These are phyloP conservation scores for Coilia nasus DNA, from an alignment of 2,797 vertebrate genomes.

Conservation along the genomic window DNA sequence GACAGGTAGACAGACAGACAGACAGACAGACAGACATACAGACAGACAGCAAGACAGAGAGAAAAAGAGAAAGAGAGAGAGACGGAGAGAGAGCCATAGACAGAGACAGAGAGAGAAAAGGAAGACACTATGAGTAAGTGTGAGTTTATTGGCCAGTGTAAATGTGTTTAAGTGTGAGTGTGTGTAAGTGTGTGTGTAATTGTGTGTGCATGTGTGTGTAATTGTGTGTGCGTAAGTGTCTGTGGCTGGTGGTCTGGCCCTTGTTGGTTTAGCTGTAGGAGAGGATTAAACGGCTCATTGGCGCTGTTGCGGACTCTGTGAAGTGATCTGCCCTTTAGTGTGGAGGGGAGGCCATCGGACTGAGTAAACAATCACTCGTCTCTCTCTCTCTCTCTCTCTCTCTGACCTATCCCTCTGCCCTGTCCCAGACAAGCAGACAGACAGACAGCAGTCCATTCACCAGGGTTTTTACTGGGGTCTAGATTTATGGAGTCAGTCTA, in stretches of 20 bases:
- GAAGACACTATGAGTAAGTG: constrained; percentile 43
- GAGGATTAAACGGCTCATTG: constrained; percentile 94
- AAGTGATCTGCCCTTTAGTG: constrained; percentile 72
- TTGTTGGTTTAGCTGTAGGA: constrained; percentile 81
- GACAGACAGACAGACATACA: too few relatives aligned
- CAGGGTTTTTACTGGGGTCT: neutral
- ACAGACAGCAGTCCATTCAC: constrained; percentile 17
- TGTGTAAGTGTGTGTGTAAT: too few relatives aligned
- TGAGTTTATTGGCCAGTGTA: constrained; percentile 35
- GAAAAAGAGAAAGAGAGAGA: too few relatives aligned
- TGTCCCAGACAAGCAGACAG: too few relatives aligned
- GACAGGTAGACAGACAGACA: too few relatives aligned
- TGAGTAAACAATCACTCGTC: constrained; percentile 90
- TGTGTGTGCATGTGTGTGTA: constrained; percentile 8
- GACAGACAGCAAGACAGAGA: too few relatives aligned
- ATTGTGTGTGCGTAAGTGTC: constrained; percentile 27
- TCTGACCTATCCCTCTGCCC: too few relatives aligned
- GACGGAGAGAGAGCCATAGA: too few relatives aligned
- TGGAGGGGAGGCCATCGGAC: constrained; percentile 82
- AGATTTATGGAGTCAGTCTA: constrained; percentile 9
- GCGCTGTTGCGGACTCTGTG: constrained; percentile 85
- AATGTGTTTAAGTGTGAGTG: constrained; percentile 39
- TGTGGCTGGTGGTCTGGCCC: constrained; percentile 62
- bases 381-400: neutral
- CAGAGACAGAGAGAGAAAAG: neutral